Base-by-base conservation (phyloP, 2,888 invertebrate genomes). In the Antitype chi region DNA sequence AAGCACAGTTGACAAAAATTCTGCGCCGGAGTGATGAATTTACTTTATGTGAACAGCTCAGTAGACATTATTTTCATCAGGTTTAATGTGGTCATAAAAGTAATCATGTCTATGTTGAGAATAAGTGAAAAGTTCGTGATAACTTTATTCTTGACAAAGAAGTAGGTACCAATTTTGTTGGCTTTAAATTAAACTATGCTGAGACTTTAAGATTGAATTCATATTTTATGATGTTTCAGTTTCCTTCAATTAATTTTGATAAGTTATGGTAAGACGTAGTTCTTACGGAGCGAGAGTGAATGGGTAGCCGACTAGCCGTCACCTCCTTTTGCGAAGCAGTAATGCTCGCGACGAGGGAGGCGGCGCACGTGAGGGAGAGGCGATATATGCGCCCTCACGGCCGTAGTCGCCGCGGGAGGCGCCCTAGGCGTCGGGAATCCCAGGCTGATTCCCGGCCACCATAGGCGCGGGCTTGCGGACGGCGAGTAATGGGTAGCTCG, bases 1-100 rank as follows among this genome's bases (percentile, higher is more conserved):
- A 72, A 78, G 76, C 74, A 69, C 25, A 84, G 81, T 84, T 82
- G 87, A 84, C 86, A 82, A 86, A 81, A 84, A 75, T 86, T 86
- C 59, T 78, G 70, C 55, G 53, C n/a, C 9, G 1, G 25, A 72
- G 64, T 86, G 70, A 82, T 73, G 74, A 84, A 76, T 78, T 78
- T 68, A 81, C 59, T 77, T 85, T 66, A 81, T 74, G 72, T 63
- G 55, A 74, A 69, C 49, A 63, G 66, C 66, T 81, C 32, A 47
- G 47, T 68, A 53, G 70, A 74, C 73, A 76, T 85, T 73, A 80
- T 83, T 74, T 67, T 55, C 73, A 55, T 62, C 64, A 28, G 13
- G 43, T 76, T 76, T 85, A 86, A 82, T 77, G 63, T 32, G 15
- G 25, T 63, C 69, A 47, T 85, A 76, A 78, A 81, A 78, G 28